Base-by-base conservation (phyloP, 2,888 invertebrate genomes). In the Chydorus sphaericus region DNA sequence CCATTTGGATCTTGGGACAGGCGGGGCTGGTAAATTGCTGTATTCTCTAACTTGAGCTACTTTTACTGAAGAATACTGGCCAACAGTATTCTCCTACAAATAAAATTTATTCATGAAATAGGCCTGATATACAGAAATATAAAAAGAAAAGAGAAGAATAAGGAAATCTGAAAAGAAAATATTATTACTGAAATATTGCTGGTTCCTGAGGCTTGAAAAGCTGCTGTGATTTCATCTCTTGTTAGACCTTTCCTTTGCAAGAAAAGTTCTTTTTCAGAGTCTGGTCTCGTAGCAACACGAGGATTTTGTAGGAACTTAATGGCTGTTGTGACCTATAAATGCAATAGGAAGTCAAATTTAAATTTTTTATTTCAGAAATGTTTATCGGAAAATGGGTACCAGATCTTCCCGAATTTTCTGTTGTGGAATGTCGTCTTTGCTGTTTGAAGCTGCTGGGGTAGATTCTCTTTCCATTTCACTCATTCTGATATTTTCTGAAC, bases 251-350 rank as follows among this genome's bases (percentile, higher is more conserved):
- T 87, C 65, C 78, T 77, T 61, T 79, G 76, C 2, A 88, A 74
- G 69, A 88, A 89, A 60, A 81, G 77, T 67, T 85, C 83, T 65
- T 86, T 88, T 68, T 87, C 84, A 57, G 79, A 76, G 55, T 84
- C 66, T 1, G 88, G 81, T 63, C 85, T 86, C 61, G 78, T 74
- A 54, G 79, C 77, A 2, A 91, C 87, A 68, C 83, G 86, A n/a
- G 84, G 83, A 72, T 90, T 90, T 68, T 82, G 80, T 54, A 91
- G 72, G 73, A 91, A 91, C 65, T 85, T 86, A 3, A 89, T 79
- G 5, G 90, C 90, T 14, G 89, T 89, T 62, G 79, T 77, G 59
- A 90, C 80, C 90, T 90, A 68, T 26, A 74, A 70, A 58, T 36
- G n/a, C n/a, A n/a, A n/a, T n/a, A n/a, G n/a, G n/a, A n/a, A n/a